Conservation (phyloP, 2,113 vertebrate genomes). For the Anguilla japonica region DNA sequence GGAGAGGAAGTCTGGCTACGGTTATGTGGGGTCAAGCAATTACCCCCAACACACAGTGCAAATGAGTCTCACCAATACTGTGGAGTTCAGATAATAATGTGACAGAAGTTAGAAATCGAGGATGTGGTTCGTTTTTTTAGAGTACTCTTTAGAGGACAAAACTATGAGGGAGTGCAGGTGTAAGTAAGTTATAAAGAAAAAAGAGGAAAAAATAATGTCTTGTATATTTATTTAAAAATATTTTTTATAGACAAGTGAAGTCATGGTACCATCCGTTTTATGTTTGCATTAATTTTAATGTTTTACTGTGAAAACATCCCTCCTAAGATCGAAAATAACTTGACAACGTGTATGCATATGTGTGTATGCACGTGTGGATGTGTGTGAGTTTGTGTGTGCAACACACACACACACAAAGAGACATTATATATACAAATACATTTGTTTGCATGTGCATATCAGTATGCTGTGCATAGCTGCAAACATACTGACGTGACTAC, state of each 20-base stretch:
- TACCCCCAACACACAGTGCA: neutral
- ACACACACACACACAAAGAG: no score
- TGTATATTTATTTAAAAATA: constrained; percentile 26
- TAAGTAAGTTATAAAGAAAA: neutral
- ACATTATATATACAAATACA: constrained; percentile 7
- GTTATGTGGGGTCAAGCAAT: neutral
- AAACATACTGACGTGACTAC: neutral
- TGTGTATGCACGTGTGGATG: neutral
- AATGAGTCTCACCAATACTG: neutral
- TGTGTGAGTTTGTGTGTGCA: neutral
- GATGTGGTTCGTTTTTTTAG: neutral
- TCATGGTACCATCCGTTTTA: constrained; percentile 2
- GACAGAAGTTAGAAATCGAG: neutral
- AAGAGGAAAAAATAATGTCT: neutral
- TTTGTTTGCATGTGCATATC: neutral
- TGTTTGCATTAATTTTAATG: neutral
- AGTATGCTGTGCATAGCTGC: neutral
- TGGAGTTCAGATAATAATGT: neutral
- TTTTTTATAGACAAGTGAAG: constrained; percentile 28
- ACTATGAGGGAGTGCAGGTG: neutral
- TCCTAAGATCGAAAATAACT: neutral
- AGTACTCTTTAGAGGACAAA: neutral
- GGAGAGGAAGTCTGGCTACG: neutral
- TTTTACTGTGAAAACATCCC: constrained; percentile 13
- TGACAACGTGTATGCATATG: constrained; percentile 8